These are phyloP conservation scores for Corythoichthys intestinalis DNA, from an alignment of 2,113 vertebrate species.

Conservation along the genomic window DNA sequence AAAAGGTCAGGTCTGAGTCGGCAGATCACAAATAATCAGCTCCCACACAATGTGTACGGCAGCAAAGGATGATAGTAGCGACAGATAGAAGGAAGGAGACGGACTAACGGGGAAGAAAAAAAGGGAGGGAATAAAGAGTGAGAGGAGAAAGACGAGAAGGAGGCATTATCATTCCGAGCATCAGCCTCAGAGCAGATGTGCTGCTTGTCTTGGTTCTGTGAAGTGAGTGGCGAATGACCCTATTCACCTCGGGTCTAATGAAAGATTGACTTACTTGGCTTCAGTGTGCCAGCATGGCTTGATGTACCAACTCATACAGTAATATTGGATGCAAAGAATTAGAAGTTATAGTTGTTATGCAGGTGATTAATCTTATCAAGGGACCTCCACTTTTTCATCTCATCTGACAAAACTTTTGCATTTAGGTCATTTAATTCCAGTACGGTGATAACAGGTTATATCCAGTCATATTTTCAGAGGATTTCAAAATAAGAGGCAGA, in stretches of 20 bases:
- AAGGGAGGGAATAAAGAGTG: conserved; percentile 3
- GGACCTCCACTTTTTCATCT: not conserved
- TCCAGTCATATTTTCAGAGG: too few relatives aligned
- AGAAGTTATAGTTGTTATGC: conserved; percentile 26
- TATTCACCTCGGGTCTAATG: conserved; percentile 78
- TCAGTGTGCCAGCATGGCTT: conserved; percentile 28
- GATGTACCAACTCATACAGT: conserved; percentile 62
- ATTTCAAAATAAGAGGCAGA: too few relatives aligned
- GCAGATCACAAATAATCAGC: conserved; percentile 75
- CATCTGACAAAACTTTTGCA: not conserved
- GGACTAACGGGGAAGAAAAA: conserved; percentile 16
- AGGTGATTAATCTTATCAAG: not conserved
- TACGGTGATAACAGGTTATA: not conserved
- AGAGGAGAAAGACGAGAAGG: conserved; percentile 44
- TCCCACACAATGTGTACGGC: conserved; percentile 61
- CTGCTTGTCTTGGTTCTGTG: conserved; percentile 73
- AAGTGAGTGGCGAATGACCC: conserved; percentile 78
- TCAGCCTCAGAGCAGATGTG: conserved; percentile 76
- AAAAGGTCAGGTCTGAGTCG: conserved; percentile 76
- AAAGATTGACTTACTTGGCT: conserved; percentile 77
- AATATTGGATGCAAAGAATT: conserved; percentile 52
- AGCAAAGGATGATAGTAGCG: conserved; percentile 69
- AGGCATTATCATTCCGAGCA: conserved; percentile 77
- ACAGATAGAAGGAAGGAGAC: conserved; percentile 44
- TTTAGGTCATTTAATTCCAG: conserved; percentile 10